Evolutionary conservation across 1,140 invertebrate species (phyloP), one percentile per base, ranked within the genome.

Genomic region (Trachymyrmex cornetzi): DNA sequence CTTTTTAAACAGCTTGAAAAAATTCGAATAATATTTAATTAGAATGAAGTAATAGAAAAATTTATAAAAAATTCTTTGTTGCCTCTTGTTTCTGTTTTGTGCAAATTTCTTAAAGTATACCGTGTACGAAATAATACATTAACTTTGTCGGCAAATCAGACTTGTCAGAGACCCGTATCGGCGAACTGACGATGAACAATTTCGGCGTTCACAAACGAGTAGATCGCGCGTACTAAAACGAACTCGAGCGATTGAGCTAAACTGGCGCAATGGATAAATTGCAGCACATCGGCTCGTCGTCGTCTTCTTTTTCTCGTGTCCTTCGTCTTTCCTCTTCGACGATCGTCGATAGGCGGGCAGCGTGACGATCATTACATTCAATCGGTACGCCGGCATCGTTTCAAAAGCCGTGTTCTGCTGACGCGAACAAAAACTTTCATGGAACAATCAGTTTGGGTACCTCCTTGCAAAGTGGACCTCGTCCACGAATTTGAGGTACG

Each of bases 201-300:
- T 74, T 84, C 55, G 69, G 38, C 80, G 55, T 63, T 57, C 14
- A 84, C 69, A 74, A 84, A 75, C 80, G 69, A 38, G 9, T 24
- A 50, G 38, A 84, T 84, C 80, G 80, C 34, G 67, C 80, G 80
- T 14, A 44, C 55, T 30, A 72, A 38, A 82, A 24, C 67, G 19
- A 57, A 61, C 87, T 90, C 84, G 80, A 71, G 38, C 87, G 90
- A 92, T 93, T 93, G 87, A 92, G 74, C 82, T 93, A 89, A 93
- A 93, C 92, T 93, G 80, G 92, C 92, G 87, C 89, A 93, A 93
- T 93, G 87, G 89, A 93, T 93, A 93, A 93, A 93, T 93, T 93
- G 89, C 91, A 64, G 61, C 79, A 87, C 86, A 71, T 88, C 66
- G 86, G 53, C 67, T 19, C 59, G 44, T 82, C 63, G 38, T 80